Evolutionary conservation across 1,140 invertebrate genomes (phyloP), one percentile per base, ranked within the genome.

Genomic region (Diabrotica undecimpunctata): DNA sequence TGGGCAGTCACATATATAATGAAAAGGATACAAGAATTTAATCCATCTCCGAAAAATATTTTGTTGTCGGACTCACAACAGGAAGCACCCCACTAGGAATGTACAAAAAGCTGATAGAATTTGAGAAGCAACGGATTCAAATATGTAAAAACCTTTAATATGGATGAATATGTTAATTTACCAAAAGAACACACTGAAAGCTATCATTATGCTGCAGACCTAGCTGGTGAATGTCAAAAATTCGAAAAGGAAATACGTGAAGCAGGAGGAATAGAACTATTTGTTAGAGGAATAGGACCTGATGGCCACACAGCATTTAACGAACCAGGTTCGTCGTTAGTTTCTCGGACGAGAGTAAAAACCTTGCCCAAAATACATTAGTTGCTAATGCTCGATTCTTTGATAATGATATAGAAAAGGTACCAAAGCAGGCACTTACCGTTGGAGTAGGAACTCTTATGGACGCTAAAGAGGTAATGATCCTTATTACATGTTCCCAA

Each of bases 261-360:
- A 60, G 92, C 94, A 59, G 97, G 97, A 59, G 97, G 97, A 53
- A 88, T 99, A 70, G 91, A 98, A 77, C 84, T 99, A 0, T 99
- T 99, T 80, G 87, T 99, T 72, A 96, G 97, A 81, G 96, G 94
- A 54, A 97, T 98, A 79, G 96, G 96, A 8, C 94, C 95, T n/a
- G 97, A 99, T 84, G 97, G 97, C 8, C 97, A 99, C 79, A 97
- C 99, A 78, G 97, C 97, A 7, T 99, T 99, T 80, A 99, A 99
- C 81, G 97, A 99, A 79, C 97, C 97, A 7, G 97, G 91, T 36
- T 93, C 91, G 5, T 97, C 95, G 57, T 82, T 99, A 67, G 89
- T 91, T 12, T 99, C 96, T 6, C 84, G 96, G 66, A 99, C 97
- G 3, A 85, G 97, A 72, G 90, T 99, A 0, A 99, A 99, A 81